Evolutionary conservation across 2,797 vertebrate genomes (phyloP).

Genomic region (Rhinogobio ventralis): DNA sequence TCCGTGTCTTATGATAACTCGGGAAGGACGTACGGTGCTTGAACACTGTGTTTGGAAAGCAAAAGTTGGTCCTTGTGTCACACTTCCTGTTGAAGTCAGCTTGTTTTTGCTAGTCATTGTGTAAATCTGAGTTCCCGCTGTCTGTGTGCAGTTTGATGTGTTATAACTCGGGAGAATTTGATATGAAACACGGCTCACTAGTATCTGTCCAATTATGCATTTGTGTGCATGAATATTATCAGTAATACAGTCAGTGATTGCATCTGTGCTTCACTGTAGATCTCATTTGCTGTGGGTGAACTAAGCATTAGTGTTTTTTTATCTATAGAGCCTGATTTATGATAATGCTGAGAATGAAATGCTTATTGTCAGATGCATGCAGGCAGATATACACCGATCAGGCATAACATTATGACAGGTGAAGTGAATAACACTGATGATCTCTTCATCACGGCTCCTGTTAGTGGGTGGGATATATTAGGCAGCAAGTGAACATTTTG

Average conservation of each 20-base stretch:
- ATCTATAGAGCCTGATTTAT: not conserved
- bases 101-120: not conserved
- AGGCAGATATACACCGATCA: not conserved
- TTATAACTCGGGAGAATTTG: too few relatives aligned
- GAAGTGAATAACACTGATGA: too few relatives aligned
- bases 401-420: too few relatives aligned
- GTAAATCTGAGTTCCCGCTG: not conserved
- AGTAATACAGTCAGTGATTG: not conserved
- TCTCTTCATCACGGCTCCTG: too few relatives aligned
- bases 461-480: too few relatives aligned
- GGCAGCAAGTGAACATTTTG: too few relatives aligned
- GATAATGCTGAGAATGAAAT: not conserved
- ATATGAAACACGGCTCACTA: too few relatives aligned
- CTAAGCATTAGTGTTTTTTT: too few relatives aligned
- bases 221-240: too few relatives aligned
- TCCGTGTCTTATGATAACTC: not conserved
- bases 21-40: not conserved
- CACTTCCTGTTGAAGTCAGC: constrained; percentile 15
- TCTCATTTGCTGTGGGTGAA: not conserved
- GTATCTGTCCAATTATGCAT: not conserved
- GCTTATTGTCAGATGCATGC: not conserved
- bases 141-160: not conserved
- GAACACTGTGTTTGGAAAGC: constrained; percentile 7
- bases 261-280: not conserved
- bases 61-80: constrained; percentile 6